Conservation (phyloP, 2,888 invertebrate species). For the Gymnosoma rotundatum region DNA sequence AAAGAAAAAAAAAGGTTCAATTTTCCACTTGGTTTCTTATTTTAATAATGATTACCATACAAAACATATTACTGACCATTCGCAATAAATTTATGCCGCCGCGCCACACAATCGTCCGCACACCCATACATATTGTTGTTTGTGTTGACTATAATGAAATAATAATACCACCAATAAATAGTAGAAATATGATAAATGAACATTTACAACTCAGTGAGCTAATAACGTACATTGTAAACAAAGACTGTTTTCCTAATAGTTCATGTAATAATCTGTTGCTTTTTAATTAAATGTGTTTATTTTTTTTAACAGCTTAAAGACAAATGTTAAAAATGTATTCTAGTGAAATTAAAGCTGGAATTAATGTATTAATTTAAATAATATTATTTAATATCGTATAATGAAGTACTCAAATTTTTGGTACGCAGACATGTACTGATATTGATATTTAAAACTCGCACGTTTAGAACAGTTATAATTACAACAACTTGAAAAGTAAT, state of each 20-base stretch:
- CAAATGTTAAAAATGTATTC: no score
- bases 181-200: slow-evolving; percentile 54
- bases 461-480: no score
- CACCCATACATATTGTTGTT: not conserved
- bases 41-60: slow-evolving; percentile 63
- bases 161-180: slow-evolving; percentile 18
- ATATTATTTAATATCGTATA: no score
- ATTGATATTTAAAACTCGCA: no score
- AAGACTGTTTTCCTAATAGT: not conserved
- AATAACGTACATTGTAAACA: slow-evolving; percentile 55
- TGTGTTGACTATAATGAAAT: not conserved
- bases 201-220: slow-evolving; percentile 56
- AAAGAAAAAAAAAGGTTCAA: slow-evolving; percentile 5
- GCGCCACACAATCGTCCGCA: not conserved
- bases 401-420: no score
- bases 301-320: no score
- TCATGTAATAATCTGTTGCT: not conserved
- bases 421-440: no score
- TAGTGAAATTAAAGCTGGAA: no score
- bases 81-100: slow-evolving; percentile 36
- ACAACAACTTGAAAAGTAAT: no score
- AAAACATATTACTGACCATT: slow-evolving; percentile 54
- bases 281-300: no score
- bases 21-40: slow-evolving; percentile 58
- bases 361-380: no score